These are phyloP conservation scores for Julus scandinavius DNA, from an alignment of 2,888 invertebrate genomes.

Conservation along the genomic window DNA sequence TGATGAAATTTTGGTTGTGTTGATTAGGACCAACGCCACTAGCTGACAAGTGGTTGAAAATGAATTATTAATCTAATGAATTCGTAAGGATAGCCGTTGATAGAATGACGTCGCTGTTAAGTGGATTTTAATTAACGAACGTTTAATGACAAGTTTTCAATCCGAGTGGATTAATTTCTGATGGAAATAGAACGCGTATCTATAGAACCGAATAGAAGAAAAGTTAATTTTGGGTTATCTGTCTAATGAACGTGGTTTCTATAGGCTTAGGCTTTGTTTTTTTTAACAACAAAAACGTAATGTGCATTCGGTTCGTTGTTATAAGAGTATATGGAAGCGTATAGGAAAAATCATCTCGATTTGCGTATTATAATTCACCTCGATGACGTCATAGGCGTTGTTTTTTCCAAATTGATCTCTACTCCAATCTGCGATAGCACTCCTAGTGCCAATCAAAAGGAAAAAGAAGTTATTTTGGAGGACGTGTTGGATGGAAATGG, in stretches of 20 bases:
- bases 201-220: background rate
- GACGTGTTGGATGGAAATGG: background rate
- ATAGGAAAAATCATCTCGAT: background rate
- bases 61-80: background rate
- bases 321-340: no score
- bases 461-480: background rate
- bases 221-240: slow-evolving; percentile 11
- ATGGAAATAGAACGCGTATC: background rate
- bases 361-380: background rate
- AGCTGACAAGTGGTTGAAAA: background rate
- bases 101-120: background rate
- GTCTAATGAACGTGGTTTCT: slow-evolving; percentile 13
- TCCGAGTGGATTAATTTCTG: background rate
- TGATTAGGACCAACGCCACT: background rate
- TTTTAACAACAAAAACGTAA: background rate
- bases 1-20: background rate
- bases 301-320: no score
- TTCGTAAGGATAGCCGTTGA: background rate
- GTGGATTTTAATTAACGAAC: background rate
- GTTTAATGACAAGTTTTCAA: slow-evolving; percentile 5
- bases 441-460: background rate
- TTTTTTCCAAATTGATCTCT: slow-evolving; percentile 29
- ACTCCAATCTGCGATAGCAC: background rate
- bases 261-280: background rate
- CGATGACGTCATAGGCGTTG: background rate